Base-by-base conservation (phyloP, 2,113 vertebrate species). In the Spermophilus dauricus region DNA sequence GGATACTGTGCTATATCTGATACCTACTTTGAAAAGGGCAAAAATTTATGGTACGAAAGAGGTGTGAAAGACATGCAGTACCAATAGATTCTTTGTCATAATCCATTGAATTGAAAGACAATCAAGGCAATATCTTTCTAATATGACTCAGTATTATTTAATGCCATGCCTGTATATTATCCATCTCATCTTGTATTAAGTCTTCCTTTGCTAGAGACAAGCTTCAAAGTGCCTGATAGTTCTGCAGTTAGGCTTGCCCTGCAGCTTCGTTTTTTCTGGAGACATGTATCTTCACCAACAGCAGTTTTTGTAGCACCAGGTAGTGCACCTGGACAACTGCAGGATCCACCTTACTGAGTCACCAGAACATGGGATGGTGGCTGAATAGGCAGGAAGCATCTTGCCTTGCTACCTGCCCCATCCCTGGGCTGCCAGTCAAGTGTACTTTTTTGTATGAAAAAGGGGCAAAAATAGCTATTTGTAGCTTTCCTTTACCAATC, bases 121-220 rank as follows among this genome's bases (percentile, higher is more conserved):
- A 24, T 75, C 34, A 72, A 92, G n/a, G n/a, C 73, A 18, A 8
- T 75, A 83, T 24, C 72, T 92, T 96, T 86, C 28, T 89, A 26
- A 82, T 69, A 18, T 81, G 78, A 63, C 26, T 88, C 63, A 24
- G 0, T 75, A 28, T 48, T 80, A 75, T 53, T 85, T 82, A 56
- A 89, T 72, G 48, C 61, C n/a, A 4, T 48, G 32, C 65, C 76
- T 8, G 3, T 58, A 11, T 18, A 51, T 77, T 11, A n/a, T 17
- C 32, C 86, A 30, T 28, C 22, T 67, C 34, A 26, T 70, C 48
- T 58, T 45, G 13, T n/a, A 8, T 56, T 77, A 82, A 87, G 45
- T 77, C 65, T 63, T 69, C 42, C 48, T 89, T 17, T n/a, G 4
- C 17, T 93, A 61, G 63, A 30, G 5, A 70, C 9, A 65, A 42